These are phyloP conservation scores for Carabus problematicus DNA, from an alignment of 2,888 invertebrate species.

Conservation along the genomic window DNA sequence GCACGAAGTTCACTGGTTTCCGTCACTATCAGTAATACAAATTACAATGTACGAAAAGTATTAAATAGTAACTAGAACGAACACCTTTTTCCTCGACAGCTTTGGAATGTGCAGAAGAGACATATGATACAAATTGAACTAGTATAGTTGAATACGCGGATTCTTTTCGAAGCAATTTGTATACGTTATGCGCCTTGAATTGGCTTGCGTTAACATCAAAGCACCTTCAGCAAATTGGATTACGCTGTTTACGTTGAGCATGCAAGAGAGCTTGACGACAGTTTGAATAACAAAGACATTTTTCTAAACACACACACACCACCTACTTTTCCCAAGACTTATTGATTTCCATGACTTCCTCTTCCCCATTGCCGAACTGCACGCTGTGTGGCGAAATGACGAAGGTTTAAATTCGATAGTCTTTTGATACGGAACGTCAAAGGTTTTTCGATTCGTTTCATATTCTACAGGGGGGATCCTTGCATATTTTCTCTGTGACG, in stretches of 20 bases:
- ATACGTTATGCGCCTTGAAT: constrained; percentile 30
- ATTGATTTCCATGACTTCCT: constrained; percentile 32
- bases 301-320: constrained; percentile 36
- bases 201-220: constrained; percentile 40
- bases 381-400: constrained; percentile 13
- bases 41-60: too few species aligned
- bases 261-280: background rate
- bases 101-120: background rate
- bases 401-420: constrained; percentile 29
- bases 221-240: constrained; percentile 36
- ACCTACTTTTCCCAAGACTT: constrained; percentile 35
- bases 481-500: constrained; percentile 7
- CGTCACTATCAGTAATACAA: too few species aligned
- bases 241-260: constrained; percentile 36
- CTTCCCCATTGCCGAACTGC: background rate
- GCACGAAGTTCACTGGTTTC: background rate
- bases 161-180: constrained; percentile 35
- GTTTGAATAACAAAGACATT: constrained; percentile 40
- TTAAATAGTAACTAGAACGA: too few species aligned
- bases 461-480: constrained; percentile 19
- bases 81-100: background rate
- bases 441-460: constrained; percentile 21
- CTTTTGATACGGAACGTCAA: constrained; percentile 28
- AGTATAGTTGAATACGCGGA: background rate
- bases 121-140: constrained; percentile 9